phyloP scores from a whole-genome alignment of 2,797 vertebrate species.

The Eulemur albifrons region DNA sequence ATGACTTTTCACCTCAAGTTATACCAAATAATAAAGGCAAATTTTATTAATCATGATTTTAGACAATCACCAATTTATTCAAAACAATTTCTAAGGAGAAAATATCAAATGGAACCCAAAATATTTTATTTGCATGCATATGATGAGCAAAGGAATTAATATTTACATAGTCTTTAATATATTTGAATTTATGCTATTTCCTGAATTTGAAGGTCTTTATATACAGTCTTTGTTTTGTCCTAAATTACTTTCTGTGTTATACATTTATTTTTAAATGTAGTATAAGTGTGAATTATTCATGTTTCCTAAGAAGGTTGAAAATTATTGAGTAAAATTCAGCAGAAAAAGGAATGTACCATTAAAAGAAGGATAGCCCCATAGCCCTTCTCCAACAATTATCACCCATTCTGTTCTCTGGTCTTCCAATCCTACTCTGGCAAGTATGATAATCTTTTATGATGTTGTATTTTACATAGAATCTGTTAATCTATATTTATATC shows the following conservation, averaged over 20 bases:
- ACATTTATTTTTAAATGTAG: neutral
- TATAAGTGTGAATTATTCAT: neutral
- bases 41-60: neutral
- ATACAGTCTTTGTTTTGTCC: neutral
- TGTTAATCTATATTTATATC: neutral
- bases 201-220: neutral
- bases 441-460: neutral
- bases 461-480: neutral
- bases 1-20: neutral
- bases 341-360: neutral
- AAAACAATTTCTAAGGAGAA: neutral
- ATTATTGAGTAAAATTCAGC: neutral
- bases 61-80: neutral
- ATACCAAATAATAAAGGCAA: neutral
- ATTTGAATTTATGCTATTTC: neutral
- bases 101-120: neutral
- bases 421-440: neutral
- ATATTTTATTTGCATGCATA: no score
- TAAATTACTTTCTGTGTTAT: neutral
- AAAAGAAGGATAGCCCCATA: neutral
- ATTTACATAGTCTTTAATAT: neutral
- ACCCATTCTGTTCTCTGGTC: neutral
- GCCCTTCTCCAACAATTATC: neutral
- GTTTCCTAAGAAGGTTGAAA: neutral
- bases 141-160: no score